These are phyloP conservation scores for Adineta ricciae DNA, from an alignment of 2,888 invertebrate genomes.

Conservation along the genomic window DNA sequence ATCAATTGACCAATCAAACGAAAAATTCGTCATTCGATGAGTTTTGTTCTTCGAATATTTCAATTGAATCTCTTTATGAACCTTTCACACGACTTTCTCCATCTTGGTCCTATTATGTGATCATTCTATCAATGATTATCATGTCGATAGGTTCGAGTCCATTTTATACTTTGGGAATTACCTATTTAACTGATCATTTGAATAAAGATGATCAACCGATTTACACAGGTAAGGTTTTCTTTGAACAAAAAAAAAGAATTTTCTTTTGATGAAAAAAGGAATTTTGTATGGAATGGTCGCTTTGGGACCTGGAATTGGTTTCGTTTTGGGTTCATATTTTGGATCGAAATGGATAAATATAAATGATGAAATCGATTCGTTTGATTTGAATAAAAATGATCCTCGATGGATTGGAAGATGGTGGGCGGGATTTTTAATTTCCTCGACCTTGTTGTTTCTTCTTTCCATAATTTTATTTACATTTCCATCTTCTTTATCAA, in stretches of 20 bases:
- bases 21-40: not conserved
- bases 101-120: constrained; percentile 52
- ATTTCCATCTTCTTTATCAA: not conserved
- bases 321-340: constrained; percentile 22
- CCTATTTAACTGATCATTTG: constrained; percentile 77
- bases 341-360: constrained; percentile 31
- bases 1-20: not conserved
- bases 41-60: not conserved
- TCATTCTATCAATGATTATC: constrained; percentile 68
- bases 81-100: not conserved
- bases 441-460: not conserved
- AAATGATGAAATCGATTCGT: not conserved
- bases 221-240: constrained; percentile 24
- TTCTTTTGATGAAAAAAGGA: constrained; percentile 2
- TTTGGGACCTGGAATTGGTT: constrained; percentile 29
- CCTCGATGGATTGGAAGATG: not conserved
- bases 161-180: constrained; percentile 74
- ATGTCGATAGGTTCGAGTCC: constrained; percentile 78
- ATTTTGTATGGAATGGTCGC: constrained; percentile 31
- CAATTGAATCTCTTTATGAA: not conserved
- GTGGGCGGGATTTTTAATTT: not conserved
- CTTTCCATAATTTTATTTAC: not conserved
- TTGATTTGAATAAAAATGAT: constrained; percentile 19
- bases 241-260: not conserved
- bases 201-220: constrained; percentile 24